Evolutionary conservation across 2,113 vertebrate species (phyloP), one percentile per base, ranked within the genome.

Genomic region (Cariama cristata): DNA sequence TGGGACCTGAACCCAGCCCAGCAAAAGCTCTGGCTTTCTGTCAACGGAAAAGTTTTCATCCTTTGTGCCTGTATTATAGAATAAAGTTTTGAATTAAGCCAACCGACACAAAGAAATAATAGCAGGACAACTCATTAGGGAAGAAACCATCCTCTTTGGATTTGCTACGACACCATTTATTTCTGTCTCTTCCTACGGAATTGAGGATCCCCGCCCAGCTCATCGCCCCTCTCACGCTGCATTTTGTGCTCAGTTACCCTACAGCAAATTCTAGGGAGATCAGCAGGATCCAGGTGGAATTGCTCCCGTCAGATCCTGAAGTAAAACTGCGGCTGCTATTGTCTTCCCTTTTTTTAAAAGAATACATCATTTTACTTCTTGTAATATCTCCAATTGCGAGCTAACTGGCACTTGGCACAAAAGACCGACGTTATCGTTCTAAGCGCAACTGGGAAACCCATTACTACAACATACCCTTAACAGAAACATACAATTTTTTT

Each of bases 321-420:
- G 11, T 28, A 56, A 64, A 88, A 56, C 21, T 72, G 33, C 0
- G 1, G 14, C 49, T 82, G 52, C 40, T 19, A 1, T 18, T 79
- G 40, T 71, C 14, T 90, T 42, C 45, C 23, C 9, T 21, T 26
- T 27, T 15, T 10, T 26, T 58, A 71, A 7, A n/a, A 28, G 38
- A 79, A 40, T 1, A 17, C 2, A 0, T 5, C 0, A 50, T 45
- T 82, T 84, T 45, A 3, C 8, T 72, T 62, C 64, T 3, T 35
- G n/a, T 4, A 35, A 1, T 1, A 4, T 32, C 63, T 62, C 63
- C 38, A 33, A 6, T 5, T n/a, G 22, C 6, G 77, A 85, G 20
- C 67, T 64, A 16, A 38, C 22, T 18, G 60, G 80, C 50, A 58
- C 80, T 58, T 42, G 71, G 50, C 79, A 42, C 24, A 28, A 35